Conservation (phyloP, 2,888 invertebrate species). For the Papilio demoleus region DNA sequence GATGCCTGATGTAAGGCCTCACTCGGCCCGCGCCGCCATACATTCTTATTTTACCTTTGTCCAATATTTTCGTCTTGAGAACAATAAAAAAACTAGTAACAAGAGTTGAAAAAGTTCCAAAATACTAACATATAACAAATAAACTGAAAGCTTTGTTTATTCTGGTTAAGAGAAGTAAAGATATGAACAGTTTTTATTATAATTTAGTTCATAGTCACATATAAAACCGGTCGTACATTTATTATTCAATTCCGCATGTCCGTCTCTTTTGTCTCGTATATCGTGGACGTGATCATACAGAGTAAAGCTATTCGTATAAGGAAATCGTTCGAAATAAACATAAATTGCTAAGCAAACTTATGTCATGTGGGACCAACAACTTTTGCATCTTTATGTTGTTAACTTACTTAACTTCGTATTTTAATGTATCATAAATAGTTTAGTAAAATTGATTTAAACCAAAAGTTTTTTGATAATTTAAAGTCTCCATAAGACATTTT, state of each 20-base stretch:
- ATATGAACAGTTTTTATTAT: no score
- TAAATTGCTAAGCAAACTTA: conserved; percentile 28
- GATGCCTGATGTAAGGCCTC: conserved; percentile 43
- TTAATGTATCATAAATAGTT: not conserved
- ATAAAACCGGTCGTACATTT: conserved; percentile 11
- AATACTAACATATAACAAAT: not conserved
- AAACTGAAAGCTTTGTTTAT: not conserved
- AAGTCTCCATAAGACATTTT: no score
- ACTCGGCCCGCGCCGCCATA: conserved; percentile 25
- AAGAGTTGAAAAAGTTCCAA: not conserved
- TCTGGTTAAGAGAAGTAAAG: not conserved
- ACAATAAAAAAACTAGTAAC: not conserved
- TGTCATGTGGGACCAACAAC: conserved; percentile 21
- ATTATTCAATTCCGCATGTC: conserved; percentile 7
- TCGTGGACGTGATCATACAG: conserved; percentile 34
- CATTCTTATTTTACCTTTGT: conserved; percentile 33
- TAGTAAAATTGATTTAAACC: no score
- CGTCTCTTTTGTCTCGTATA: conserved; percentile 27
- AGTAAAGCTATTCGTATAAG: conserved; percentile 35
- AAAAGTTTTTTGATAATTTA: no score
- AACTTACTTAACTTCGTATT: conserved; percentile 12
- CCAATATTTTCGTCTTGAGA: conserved; percentile 37
- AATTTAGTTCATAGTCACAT: not conserved
- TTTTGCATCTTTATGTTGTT: conserved; percentile 20
- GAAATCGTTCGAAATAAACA: conserved; percentile 36